Base-by-base conservation (phyloP, 2,888 invertebrate species). In the Rotaria socialis region DNA sequence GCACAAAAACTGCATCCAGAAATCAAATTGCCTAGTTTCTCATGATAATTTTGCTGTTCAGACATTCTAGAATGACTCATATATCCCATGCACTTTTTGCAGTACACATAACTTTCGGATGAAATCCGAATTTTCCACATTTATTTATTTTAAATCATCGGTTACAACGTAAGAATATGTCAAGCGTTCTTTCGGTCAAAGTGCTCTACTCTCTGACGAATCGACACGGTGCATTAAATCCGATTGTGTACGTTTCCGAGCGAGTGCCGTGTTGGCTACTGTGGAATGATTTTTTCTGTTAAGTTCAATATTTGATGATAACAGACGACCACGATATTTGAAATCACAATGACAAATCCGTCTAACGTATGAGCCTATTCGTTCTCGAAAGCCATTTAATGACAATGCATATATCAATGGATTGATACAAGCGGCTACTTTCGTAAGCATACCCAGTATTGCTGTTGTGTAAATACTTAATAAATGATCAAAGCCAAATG, bases 371-470 rank as follows among this genome's bases (percentile, higher is more conserved):
- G 19, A 35, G 16, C 16, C 3, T 19, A 67, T 67, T 14, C 35
- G 67, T 41, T 80, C 80, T 41, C 80, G 80, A 80, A 80, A 80
- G 4, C 80, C 47, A n/a, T 24, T 47, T 80, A 80, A 80, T 80
- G 86, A 85, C 19, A 86, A 41, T 35, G 86, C 75, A n/a, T 85
- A 85, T 10, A 86, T 74, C 19, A 86, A 75, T 11, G 86, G 86
- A 80, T 86, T 86, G 24, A 75, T 85, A 55, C 85, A 85, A 0
- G 86, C 85, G 22, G 86, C 85, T 27, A 58, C 56, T 80, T 86
- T 86, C 19, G 86, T 74, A 50, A 86, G 74, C 16, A 86, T 80
- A 4, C 85, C 86, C 5, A 85, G 86, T 27, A 86, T 35, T 19
- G 86, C 58, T 50, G 86, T 85, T 35, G 85, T 86, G 35, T 67